Base-by-base conservation (phyloP, 2,113 vertebrate genomes). In the Crotalus viridis region DNA sequence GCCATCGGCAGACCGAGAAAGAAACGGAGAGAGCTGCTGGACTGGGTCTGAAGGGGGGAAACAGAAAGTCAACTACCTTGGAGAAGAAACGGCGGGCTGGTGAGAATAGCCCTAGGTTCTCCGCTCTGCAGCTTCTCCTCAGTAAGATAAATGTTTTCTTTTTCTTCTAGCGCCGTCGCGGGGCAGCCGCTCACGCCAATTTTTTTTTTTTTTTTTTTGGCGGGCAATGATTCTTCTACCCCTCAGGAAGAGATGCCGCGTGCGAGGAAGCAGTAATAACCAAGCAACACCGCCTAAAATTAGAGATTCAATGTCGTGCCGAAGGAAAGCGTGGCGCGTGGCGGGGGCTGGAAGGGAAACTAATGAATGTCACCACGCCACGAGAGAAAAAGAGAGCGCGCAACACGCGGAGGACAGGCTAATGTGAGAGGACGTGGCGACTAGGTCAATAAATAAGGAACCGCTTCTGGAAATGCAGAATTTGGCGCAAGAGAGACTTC, bases 1-100 rank as follows among this genome's bases (percentile, higher is more conserved):
- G 96, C 94, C 19, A 59, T 93, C 89, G 94, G 91, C 94, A 93
- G 6, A 86, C 61, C 74, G 85, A 88, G 48, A 55, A 26, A 43
- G 39, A 59, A 52, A 12, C 2, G 13, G 88, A 86, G 89, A 74
- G n/a, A 85, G 39, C 39, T 51, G 94, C 87, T 87, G 1, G 39
- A 90, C 61, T 54, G 10, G 7, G 43, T 69, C 90, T 2, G 86
- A 39, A 43, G 64, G 85, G 33, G 12, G 26, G 2, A 19, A n/a
- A 28, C 3, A 33, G 89, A 33, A 9, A 13, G 5, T 8, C 22
- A 43, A 74, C 51, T 4, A 55, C 43, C 28, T 12, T 7, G 4
- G 54, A n/a, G 19, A 13, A 15, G 48, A 19, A 55, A 12, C 0
- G 48, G 51, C 4, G 39, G 28, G 12, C 4, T 22, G 0, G 57